Evolutionary conservation across 2,113 vertebrate species (phyloP).

Genomic region (Romanogobio albipinnatus): DNA sequence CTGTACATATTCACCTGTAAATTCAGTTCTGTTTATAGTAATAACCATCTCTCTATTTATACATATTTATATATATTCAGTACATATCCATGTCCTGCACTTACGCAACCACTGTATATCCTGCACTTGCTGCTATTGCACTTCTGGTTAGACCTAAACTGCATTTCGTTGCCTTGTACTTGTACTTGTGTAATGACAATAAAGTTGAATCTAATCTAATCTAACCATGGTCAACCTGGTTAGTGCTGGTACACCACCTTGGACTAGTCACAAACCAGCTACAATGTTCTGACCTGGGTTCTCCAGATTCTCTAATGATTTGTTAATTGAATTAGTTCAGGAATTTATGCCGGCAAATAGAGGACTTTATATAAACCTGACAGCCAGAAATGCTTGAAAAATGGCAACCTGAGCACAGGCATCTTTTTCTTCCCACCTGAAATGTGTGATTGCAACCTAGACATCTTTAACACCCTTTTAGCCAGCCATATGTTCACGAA

Average conservation of each 20-base stretch:
- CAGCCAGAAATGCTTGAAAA: background rate
- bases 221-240: background rate
- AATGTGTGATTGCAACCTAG: constrained; percentile 19
- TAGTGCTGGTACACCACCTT: background rate
- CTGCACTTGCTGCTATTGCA: no score
- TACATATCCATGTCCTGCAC: no score
- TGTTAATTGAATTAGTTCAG: background rate
- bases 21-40: no score
- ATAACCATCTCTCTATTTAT: no score
- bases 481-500: constrained; percentile 38
- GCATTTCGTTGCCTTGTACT: no score
- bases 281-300: background rate
- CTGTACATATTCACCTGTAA: no score
- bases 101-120: no score
- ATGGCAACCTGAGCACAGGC: background rate
- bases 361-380: background rate
- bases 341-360: background rate
- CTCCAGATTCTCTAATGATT: background rate
- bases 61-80: no score
- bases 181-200: no score
- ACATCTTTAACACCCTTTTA: background rate
- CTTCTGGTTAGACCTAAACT: no score
- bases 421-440: background rate
- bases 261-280: background rate
- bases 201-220: no score